Base-by-base conservation (phyloP, 2,113 vertebrate species). In the Guaruba guarouba region DNA sequence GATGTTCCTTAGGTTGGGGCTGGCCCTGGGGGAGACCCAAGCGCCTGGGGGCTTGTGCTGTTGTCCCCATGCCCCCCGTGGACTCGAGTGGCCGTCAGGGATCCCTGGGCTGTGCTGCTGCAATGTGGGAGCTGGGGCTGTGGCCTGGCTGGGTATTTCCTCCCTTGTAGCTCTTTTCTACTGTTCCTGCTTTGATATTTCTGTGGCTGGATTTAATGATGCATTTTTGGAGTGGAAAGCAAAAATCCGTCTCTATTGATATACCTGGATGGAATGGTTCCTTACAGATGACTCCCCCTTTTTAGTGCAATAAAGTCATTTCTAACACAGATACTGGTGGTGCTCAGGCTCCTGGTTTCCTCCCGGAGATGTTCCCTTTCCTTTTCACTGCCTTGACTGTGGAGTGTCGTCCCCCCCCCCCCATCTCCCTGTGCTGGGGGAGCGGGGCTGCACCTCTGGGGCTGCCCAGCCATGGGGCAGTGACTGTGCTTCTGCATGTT, bases 221-320 rank as follows among this genome's bases (percentile, higher is more conserved):
- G 91, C 85, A 80, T 92, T 92, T 97, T 96, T 92, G 54, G 94
- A 94, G 97, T 96, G 94, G 54, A 83, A 80, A 68, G 76, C 57
- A 55, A 17, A 35, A 27, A 11, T 7, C 24, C 16, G 13, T 59
- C 57, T 55, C 85, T 88, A 93, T 82, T 80, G 66, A 77, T 70
- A 77, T 74, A 93, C 44, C 55, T 70, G 73, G 91, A 80, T 95
- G 85, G 95, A 96, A 86, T 97, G 97, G 97, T 95, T 98, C 96
- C 97, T 97, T 97, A 96, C 96, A 93, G 90, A 94, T 74, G 8
- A 95, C 59, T 75, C 90, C 43, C 79, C 88, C 95, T 98, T 98
- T 97, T 93, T 95, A 97, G 98, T 97, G 96, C 93, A 98, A 97
- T 98, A 98, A 98, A 98, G 97, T 96, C 1, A 91, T 97, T 97